Conservation (phyloP, 2,888 invertebrate species). For the Lasioglossum pauxillum region DNA sequence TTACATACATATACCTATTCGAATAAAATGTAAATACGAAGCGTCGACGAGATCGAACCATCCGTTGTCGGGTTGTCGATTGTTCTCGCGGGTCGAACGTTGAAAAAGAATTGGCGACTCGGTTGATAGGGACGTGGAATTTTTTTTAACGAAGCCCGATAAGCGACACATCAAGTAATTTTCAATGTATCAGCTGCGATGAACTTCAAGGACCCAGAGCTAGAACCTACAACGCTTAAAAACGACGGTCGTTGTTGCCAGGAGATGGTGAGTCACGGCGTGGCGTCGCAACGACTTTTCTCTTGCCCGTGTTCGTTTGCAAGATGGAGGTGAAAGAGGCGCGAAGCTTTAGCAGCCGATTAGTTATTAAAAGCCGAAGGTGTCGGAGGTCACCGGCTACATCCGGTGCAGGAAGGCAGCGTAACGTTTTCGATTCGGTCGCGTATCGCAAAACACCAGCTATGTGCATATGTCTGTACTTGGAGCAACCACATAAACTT, state of each 20-base stretch:
- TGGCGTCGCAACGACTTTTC: conserved; percentile 29
- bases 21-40: not conserved
- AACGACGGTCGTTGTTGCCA: conserved; percentile 1
- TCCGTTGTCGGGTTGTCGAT: not conserved
- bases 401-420: conserved; percentile 62
- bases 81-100: not conserved
- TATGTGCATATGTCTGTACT: not conserved
- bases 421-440: conserved; percentile 45
- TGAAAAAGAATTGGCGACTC: not conserved
- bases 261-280: conserved; percentile 49
- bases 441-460: not conserved
- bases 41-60: not conserved
- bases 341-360: conserved; percentile 56
- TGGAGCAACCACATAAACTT: not conserved
- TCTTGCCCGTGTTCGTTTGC: conserved; percentile 4
- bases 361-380: conserved; percentile 65
- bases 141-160: conserved; percentile 16
- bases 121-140: not conserved
- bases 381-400: conserved; percentile 59
- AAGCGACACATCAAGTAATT: conserved; percentile 44
- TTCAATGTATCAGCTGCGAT: conserved; percentile 47
- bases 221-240: conserved; percentile 18
- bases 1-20: not conserved
- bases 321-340: conserved; percentile 22
- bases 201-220: conserved; percentile 49